phyloP scores from a whole-genome alignment of 2,113 vertebrate genomes.

The Gopherus evgoodei region DNA sequence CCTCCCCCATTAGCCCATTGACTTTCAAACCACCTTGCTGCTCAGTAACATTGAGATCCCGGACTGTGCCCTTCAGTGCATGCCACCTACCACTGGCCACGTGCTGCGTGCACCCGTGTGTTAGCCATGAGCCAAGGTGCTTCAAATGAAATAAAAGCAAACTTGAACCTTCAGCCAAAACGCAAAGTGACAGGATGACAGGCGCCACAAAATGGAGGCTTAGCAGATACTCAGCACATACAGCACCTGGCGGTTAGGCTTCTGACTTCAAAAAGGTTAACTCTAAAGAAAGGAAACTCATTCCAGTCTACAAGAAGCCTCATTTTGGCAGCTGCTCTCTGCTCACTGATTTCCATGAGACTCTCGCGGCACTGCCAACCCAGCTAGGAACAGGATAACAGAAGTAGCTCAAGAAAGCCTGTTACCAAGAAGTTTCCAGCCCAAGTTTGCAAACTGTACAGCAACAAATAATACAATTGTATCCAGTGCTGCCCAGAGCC shows the following conservation, averaged over 20 bases:
- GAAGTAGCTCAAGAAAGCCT: not conserved
- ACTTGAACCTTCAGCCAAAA: not conserved
- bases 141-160: fast-evolving
- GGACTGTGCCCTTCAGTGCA: not conserved
- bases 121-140: not conserved
- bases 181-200: not conserved
- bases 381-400: not conserved
- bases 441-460: not conserved
- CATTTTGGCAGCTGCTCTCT: not conserved
- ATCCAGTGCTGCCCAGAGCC: not conserved
- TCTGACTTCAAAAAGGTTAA: not conserved
- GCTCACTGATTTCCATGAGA: not conserved
- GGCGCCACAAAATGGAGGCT: not conserved
- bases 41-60: not conserved
- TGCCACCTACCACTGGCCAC: not conserved
- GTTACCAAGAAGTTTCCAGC: not conserved
- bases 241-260: not conserved
- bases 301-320: not conserved
- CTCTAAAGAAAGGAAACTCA: not conserved
- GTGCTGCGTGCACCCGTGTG: fast-evolving
- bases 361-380: not conserved
- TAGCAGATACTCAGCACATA: not conserved
- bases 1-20: not conserved
- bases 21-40: not conserved
- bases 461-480: not conserved